phyloP scores from a whole-genome alignment of 2,113 vertebrate genomes.

The Microcebus murinus region DNA sequence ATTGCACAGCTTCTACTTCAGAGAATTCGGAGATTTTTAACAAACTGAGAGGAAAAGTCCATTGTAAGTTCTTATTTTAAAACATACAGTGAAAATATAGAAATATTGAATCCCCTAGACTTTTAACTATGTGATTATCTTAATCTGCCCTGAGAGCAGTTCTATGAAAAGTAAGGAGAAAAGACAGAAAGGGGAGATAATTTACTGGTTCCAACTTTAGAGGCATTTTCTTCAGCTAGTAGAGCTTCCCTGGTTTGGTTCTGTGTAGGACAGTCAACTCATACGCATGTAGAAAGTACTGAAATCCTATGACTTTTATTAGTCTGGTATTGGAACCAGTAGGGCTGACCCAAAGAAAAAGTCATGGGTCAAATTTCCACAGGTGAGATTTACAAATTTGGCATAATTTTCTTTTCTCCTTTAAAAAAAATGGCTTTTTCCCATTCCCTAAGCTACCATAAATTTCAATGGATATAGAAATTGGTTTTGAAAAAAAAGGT shows the following conservation, averaged over 20 bases:
- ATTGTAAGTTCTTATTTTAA: background rate
- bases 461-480: background rate
- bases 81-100: background rate
- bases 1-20: background rate
- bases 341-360: background rate
- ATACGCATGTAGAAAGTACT: background rate
- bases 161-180: background rate
- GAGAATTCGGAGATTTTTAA: conserved; percentile 15
- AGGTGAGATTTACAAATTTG: background rate
- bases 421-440: background rate
- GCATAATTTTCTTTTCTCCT: background rate
- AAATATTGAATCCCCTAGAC: background rate
- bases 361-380: background rate
- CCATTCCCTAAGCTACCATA: background rate
- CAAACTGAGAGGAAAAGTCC: background rate
- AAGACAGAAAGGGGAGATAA: background rate
- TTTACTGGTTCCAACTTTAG: background rate
- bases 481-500: background rate
- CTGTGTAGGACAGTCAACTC: background rate
- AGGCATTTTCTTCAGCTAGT: background rate
- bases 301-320: background rate
- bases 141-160: background rate
- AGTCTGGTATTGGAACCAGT: background rate
- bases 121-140: conserved; percentile 1
- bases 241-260: background rate